Evolutionary conservation across 2,797 vertebrate species (phyloP).

Genomic region (Poeciliopsis presidionis): DNA sequence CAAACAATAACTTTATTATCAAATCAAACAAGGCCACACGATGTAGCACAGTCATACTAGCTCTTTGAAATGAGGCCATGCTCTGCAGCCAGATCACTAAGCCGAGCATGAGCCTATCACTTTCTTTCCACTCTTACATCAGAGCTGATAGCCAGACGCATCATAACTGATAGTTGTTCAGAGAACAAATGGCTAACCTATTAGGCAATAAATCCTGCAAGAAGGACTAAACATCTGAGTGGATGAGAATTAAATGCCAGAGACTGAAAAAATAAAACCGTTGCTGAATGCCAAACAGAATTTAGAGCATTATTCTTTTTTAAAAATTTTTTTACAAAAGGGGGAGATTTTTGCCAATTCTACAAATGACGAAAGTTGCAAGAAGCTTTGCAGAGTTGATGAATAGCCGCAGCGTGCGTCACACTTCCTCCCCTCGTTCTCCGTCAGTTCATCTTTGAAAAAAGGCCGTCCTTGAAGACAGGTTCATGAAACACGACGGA

Average conservation of each 20-base stretch:
- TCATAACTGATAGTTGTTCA: conserved; percentile 42
- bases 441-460: neutral
- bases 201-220: conserved; percentile 40
- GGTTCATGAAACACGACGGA: neutral
- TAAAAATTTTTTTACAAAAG: no score
- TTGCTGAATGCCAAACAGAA: neutral
- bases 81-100: conserved; percentile 11
- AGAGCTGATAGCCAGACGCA: conserved; percentile 12
- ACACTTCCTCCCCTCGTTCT: neutral
- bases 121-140: conserved; percentile 25
- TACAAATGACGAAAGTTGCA: neutral
- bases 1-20: conserved; percentile 45
- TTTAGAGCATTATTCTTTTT: neutral
- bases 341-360: conserved; percentile 4
- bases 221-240: conserved; percentile 12
- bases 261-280: conserved; percentile 7
- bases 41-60: conserved; percentile 26
- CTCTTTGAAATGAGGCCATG: conserved; percentile 3
- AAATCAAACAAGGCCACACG: conserved; percentile 29
- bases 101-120: conserved; percentile 4
- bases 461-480: neutral
- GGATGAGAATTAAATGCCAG: neutral
- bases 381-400: neutral
- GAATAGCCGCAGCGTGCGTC: neutral
- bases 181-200: conserved; percentile 47